Evolutionary conservation across 1,140 invertebrate genomes (phyloP), one percentile per base, ranked within the genome.

Genomic region (Calosoma granatense): DNA sequence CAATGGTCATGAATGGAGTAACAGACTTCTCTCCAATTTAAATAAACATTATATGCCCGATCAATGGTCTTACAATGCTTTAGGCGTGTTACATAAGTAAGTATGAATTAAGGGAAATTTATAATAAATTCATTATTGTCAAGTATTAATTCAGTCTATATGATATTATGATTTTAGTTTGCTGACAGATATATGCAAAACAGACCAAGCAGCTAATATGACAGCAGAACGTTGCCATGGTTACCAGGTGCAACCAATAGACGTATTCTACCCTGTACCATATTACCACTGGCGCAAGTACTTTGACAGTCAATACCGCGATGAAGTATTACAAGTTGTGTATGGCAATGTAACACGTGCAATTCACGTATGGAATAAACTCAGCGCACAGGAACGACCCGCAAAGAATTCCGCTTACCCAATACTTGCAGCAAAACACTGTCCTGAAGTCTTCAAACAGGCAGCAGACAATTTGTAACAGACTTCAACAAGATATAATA

Each of bases 1-100:
- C 1, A 63, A 80, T 22, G 85, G 86, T 2, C 78, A 78, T 57
- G 67, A 72, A 26, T 80, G 1, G 69, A 1, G 63, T 82, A 39
- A 82, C n/a, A 76, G 21, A 69, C 70, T 0, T 84, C 81, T 62
- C 56, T 87, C 12, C 71, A 73, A 85, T 52, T 70, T 87, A 1
- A 72, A 75, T 26, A 60, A 64, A 2, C 80, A 83, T 64, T 87
- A 12, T 47, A 47, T 4, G 9, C 41, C 41, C 4, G 3, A 6
- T 11, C 4, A 12, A 47, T 47, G 41, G 41, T 9, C 9, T 4
- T 17, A 47, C 17, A 47, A 17, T 47, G 6, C 41, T 4, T 4
- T 47, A 12, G 41, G 41, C 4, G 17, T 47, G 4, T 47, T 47
- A 47, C 9, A 3, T 12, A 47, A 47, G 41, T 47, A 47, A 47